phyloP scores from a whole-genome alignment of 2,888 invertebrate genomes.

The Adelphocoris suturalis region DNA sequence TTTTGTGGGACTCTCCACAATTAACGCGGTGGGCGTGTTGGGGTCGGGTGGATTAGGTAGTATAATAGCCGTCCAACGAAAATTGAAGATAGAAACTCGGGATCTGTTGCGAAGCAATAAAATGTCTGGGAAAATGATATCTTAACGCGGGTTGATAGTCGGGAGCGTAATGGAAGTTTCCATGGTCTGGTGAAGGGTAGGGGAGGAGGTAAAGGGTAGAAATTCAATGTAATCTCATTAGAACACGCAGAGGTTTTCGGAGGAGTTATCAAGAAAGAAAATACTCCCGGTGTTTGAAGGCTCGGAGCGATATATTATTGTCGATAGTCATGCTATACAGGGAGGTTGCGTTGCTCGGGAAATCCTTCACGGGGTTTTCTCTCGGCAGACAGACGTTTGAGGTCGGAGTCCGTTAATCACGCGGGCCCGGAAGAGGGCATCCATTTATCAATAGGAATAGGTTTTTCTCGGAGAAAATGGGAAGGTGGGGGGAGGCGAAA shows the following conservation, averaged over 20 bases:
- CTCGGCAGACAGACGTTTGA: slow-evolving; percentile 59
- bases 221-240: slow-evolving; percentile 68
- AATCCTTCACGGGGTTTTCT: slow-evolving; percentile 6
- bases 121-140: slow-evolving; percentile 53
- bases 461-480: slow-evolving; percentile 36
- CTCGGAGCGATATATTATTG: slow-evolving; percentile 56
- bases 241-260: slow-evolving; percentile 61
- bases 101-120: slow-evolving; percentile 18
- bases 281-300: background rate
- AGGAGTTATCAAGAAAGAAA: slow-evolving; percentile 45
- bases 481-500: slow-evolving; percentile 11
- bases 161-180: slow-evolving; percentile 13
- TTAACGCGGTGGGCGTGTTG: slow-evolving; percentile 32
- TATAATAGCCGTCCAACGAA: background rate
- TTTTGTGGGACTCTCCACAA: background rate
- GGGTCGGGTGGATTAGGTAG: background rate
- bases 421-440: slow-evolving; percentile 21
- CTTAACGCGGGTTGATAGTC: background rate
- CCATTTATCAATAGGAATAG: slow-evolving; percentile 70
- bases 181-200: background rate
- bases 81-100: slow-evolving; percentile 50
- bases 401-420: slow-evolving; percentile 68
- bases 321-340: slow-evolving; percentile 67
- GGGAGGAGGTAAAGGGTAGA: background rate
- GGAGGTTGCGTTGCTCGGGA: background rate